phyloP scores from a whole-genome alignment of 2,797 vertebrate genomes.

The Xerus rutilus region DNA sequence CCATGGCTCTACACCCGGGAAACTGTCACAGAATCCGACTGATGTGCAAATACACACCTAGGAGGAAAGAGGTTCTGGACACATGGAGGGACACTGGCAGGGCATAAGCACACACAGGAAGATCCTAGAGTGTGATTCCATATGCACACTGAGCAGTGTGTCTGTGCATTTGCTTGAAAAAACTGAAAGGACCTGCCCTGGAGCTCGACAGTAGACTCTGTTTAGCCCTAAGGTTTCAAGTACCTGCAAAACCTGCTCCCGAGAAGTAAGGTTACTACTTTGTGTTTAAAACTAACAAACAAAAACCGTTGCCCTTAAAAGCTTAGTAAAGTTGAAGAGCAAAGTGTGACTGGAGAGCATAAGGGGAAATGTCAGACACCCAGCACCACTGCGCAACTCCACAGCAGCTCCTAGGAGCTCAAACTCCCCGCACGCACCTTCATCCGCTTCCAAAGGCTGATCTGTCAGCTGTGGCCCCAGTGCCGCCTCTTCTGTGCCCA shows the following conservation, averaged over 20 bases:
- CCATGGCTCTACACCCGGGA: background rate
- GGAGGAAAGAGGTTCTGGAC: background rate
- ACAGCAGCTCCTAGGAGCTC: rapidly evolving
- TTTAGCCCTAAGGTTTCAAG: background rate
- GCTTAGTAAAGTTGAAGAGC: background rate
- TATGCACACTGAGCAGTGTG: rapidly evolving
- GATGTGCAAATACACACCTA: rapidly evolving
- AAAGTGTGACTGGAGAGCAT: background rate
- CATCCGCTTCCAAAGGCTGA: slow-evolving; percentile 92
- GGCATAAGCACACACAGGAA: background rate
- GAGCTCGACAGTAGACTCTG: background rate
- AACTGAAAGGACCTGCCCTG: background rate
- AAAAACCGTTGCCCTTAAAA: background rate
- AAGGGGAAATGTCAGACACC: no score
- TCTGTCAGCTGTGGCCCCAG: slow-evolving; percentile 91
- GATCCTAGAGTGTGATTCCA: background rate
- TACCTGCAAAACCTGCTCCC: background rate
- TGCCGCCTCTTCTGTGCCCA: slow-evolving; percentile 91
- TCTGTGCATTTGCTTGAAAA: background rate
- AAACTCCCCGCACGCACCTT: slow-evolving; percentile 87
- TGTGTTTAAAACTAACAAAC: background rate
- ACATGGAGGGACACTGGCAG: background rate
- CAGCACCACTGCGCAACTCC: background rate
- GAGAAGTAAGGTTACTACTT: background rate
- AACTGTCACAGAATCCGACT: background rate